Percentiles rank a stretch among this genome's conserved stretches.
Evolutionary conservation across 1,140 invertebrate species (phyloP).

Genomic region (Battus philenor): DNA sequence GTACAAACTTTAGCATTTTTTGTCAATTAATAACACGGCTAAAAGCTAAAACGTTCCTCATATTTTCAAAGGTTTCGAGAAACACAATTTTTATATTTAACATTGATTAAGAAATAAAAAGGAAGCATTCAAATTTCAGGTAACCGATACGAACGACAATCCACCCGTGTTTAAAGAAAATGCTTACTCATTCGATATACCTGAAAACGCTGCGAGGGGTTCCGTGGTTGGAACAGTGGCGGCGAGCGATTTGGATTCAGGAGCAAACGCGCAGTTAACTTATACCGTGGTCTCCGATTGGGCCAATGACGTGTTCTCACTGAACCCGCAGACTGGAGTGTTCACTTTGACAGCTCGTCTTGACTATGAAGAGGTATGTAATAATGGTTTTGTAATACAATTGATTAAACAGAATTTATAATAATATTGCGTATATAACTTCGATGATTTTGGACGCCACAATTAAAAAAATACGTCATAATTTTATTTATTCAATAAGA

Average conservation of each 20-base stretch:
- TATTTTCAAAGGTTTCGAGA: too few species aligned
- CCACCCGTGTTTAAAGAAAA: conserved; percentile 89
- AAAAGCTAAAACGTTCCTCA: too few species aligned
- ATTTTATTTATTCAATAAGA: too few species aligned
- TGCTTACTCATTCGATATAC: conserved; percentile 92
- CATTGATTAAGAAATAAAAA: too few species aligned
- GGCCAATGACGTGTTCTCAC: conserved; percentile 94
- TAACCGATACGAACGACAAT: conserved; percentile 96
- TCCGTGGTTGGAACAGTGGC: conserved; percentile 87
- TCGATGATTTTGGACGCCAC: too few species aligned
- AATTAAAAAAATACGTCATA: too few species aligned
- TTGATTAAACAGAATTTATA: background rate
- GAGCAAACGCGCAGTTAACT: conserved; percentile 90
- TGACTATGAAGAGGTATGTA: conserved; percentile 94
- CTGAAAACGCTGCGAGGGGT: conserved; percentile 88
- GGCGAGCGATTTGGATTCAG: conserved; percentile 90
- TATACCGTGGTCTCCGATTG: conserved; percentile 94
- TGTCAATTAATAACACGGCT: too few species aligned
- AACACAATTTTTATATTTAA: too few species aligned
- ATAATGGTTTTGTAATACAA: too few species aligned
- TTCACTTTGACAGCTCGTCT: conserved; percentile 92
- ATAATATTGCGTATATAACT: too few species aligned
- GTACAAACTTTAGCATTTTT: too few species aligned
- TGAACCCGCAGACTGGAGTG: conserved; percentile 92
- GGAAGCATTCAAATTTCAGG: too few species aligned